A percentile compares a stretch with the other conserved stretches of the same genome.
These are phyloP conservation scores for Forficula auricularia DNA, from an alignment of 1,140 invertebrate species.

Conservation along the genomic window DNA sequence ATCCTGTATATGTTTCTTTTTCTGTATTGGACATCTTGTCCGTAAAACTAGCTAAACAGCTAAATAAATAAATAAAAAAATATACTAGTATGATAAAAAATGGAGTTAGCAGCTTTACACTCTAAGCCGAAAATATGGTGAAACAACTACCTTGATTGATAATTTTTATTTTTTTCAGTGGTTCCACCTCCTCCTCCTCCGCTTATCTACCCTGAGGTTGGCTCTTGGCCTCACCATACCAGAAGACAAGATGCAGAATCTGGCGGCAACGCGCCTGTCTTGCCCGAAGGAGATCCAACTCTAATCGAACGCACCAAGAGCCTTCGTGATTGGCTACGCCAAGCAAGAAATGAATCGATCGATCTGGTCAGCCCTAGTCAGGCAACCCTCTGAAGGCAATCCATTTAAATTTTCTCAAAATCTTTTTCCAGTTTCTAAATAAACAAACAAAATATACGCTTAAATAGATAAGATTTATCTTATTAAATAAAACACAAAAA, in stretches of 20 bases:
- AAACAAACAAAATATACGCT: neutral
- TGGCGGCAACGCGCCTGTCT: conserved; percentile 30
- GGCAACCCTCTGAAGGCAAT: conserved; percentile 23
- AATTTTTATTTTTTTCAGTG: no score
- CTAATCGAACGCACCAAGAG: conserved; percentile 44
- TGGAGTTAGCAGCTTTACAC: no score
- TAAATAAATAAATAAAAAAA: no score
- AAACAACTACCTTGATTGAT: no score
- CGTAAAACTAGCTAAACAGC: no score
- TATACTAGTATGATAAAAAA: no score
- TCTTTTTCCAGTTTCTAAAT: conserved; percentile 1
- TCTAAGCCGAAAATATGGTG: no score
- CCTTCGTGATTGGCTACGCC: conserved; percentile 43
- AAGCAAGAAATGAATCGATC: conserved; percentile 28
- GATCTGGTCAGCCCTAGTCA: conserved; percentile 26
- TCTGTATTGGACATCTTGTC: no score
- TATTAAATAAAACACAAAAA: no score
- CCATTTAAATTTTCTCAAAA: neutral
- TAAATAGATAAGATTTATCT: no score
- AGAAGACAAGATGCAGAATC: conserved; percentile 30
- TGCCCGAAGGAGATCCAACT: conserved; percentile 30
- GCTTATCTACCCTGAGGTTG: conserved; percentile 38
- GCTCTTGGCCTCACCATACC: conserved; percentile 34
- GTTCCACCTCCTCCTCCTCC: conserved; percentile 26
- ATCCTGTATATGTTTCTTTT: no score